Conservation (phyloP, 2,888 invertebrate species). For the Nemurella pictetii region DNA sequence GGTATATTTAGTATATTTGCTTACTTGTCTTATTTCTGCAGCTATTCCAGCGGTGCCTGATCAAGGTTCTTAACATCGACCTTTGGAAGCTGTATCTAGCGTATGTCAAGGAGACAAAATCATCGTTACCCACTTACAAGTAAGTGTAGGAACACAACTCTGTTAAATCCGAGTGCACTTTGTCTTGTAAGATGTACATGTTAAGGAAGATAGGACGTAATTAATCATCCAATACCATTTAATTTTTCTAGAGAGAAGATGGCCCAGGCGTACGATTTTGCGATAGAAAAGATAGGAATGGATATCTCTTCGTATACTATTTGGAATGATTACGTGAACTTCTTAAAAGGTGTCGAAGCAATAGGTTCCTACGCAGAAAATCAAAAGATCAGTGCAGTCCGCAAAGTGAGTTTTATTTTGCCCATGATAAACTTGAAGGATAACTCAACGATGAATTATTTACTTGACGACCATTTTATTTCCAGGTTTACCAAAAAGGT, state of each 20-base stretch:
- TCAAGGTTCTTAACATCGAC: constrained; percentile 98
- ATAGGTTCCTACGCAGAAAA: constrained; percentile 99
- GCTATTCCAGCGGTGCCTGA: constrained; percentile 96
- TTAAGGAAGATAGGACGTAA: background rate
- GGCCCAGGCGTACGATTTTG: constrained; percentile 99
- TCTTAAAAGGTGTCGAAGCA: constrained; percentile 94
- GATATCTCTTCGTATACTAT: constrained; percentile 96
- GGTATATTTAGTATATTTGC: background rate
- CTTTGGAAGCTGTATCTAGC: constrained; percentile 97
- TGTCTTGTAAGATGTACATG: constrained; percentile 14
- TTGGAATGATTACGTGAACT: constrained; percentile 97
- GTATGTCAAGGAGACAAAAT: constrained; percentile 98
- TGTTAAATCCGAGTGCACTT: background rate
- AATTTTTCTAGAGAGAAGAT: constrained; percentile 84
- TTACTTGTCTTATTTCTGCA: constrained; percentile 50
- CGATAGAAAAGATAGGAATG: constrained; percentile 97
- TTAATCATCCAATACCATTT: background rate
- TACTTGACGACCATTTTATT: background rate
- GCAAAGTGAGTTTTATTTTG: constrained; percentile 66
- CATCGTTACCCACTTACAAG: constrained; percentile 90
- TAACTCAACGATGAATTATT: background rate
- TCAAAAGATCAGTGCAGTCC: constrained; percentile 96
- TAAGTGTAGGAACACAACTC: constrained; percentile 56
- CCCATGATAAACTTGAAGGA: background rate
- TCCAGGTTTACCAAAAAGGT: constrained; percentile 89